Percentiles rank a stretch among this genome's conserved stretches.
These are phyloP conservation scores for Aspidiotus destructor DNA, from an alignment of 2,888 invertebrate species.

Conservation along the genomic window DNA sequence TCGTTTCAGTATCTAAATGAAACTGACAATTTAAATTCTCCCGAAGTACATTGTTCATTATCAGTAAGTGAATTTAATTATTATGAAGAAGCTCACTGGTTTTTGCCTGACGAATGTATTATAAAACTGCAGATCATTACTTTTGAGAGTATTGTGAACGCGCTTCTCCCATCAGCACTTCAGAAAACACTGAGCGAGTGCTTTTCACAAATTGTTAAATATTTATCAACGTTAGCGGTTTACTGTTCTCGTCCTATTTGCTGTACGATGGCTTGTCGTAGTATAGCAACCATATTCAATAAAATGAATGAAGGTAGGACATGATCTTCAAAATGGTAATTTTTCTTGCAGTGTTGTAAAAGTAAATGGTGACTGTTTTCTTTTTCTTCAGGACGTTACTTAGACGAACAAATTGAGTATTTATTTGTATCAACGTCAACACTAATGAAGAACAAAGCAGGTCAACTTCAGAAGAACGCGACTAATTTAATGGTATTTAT, in stretches of 20 bases:
- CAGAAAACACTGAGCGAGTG: neutral
- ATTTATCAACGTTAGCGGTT: constrained; percentile 12
- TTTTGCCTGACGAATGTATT: neutral
- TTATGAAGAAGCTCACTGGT: neutral
- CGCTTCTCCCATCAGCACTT: constrained; percentile 7
- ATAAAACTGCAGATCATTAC: constrained; percentile 13
- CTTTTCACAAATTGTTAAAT: constrained; percentile 12
- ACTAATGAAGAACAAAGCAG: neutral
- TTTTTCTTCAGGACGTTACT: neutral
- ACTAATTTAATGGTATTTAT: constrained; percentile 7
- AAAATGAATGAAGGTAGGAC: constrained; percentile 10
- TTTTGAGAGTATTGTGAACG: constrained; percentile 20
- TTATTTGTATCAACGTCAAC: neutral
- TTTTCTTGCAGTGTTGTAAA: neutral
- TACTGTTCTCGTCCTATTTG: constrained; percentile 22
- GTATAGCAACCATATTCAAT: constrained; percentile 18
- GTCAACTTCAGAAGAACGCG: neutral
- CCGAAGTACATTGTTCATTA: constrained; percentile 15
- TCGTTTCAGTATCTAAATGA: constrained; percentile 13
- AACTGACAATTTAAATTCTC: neutral
- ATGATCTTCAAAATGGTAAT: neutral
- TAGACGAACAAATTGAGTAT: neutral
- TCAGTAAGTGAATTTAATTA: neutral
- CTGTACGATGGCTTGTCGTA: constrained; percentile 19
- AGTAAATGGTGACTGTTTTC: neutral